phyloP scores from a whole-genome alignment of 1,140 invertebrate species.

The Daktulosphaira vitifoliae region DNA sequence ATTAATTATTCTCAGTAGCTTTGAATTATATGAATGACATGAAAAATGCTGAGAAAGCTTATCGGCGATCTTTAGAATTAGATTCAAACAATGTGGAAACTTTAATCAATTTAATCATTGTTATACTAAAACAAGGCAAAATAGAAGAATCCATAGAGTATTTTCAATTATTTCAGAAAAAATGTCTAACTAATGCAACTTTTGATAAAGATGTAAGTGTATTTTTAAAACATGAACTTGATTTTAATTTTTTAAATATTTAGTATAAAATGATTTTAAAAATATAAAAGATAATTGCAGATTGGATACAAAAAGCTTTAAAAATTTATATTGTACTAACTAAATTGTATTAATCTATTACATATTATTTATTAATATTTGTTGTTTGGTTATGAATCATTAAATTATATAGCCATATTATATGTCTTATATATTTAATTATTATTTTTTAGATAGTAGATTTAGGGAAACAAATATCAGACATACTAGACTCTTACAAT shows the following conservation, averaged over 20 bases:
- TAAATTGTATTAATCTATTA: too few relatives aligned
- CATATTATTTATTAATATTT: too few relatives aligned
- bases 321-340: too few relatives aligned
- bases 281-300: too few relatives aligned
- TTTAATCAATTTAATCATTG: conserved; percentile 10
- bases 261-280: too few relatives aligned
- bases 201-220: conserved; percentile 19
- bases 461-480: conserved; percentile 1
- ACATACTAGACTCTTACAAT: neutral
- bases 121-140: conserved; percentile 8
- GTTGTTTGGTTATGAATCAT: too few relatives aligned
- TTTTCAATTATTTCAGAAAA: conserved; percentile 8
- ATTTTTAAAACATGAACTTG: too few relatives aligned
- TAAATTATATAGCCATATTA: too few relatives aligned
- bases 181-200: neutral
- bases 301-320: too few relatives aligned
- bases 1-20: conserved; percentile 1
- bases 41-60: conserved; percentile 19
- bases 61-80: conserved; percentile 5
- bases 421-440: too few relatives aligned
- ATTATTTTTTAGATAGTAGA: conserved; percentile 14
- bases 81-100: conserved; percentile 3
- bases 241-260: too few relatives aligned
- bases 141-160: neutral
- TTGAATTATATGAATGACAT: conserved; percentile 27